Evolutionary conservation across 1,140 invertebrate species (phyloP).

Genomic region (Holcopasites calliopsidis): DNA sequence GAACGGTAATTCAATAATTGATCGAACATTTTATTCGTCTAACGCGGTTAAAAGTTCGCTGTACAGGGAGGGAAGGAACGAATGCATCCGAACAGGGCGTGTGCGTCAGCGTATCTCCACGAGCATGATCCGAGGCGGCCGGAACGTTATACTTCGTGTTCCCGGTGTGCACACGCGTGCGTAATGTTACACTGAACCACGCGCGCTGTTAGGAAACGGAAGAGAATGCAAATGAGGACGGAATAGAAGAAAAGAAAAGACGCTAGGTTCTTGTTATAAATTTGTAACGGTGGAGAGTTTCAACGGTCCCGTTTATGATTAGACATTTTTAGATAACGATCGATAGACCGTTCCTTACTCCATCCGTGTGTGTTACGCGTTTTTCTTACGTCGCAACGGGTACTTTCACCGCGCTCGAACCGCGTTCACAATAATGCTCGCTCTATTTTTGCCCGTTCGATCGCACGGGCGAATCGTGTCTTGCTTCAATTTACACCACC

Average conservation of each 20-base stretch:
- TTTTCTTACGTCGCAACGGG: neutral
- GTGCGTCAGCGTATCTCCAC: neutral
- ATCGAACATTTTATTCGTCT: neutral
- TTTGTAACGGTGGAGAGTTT: neutral
- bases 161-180: neutral
- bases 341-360: constrained; percentile 5
- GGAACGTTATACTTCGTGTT: neutral
- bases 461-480: neutral
- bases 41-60: neutral
- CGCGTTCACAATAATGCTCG: neutral
- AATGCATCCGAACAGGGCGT: neutral
- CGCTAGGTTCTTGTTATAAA: neutral
- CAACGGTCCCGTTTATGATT: neutral
- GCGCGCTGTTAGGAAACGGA: neutral
- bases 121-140: neutral
- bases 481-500: constrained; percentile 23
- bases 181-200: neutral
- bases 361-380: neutral
- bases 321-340: neutral
- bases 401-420: constrained; percentile 18
- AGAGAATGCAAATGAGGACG: neutral
- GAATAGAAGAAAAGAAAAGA: neutral
- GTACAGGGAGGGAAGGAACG: neutral
- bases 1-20: no score
- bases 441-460: constrained; percentile 19